These are phyloP conservation scores for Heterodera carotae DNA, from an alignment of 1,140 invertebrate species.

Conservation along the genomic window DNA sequence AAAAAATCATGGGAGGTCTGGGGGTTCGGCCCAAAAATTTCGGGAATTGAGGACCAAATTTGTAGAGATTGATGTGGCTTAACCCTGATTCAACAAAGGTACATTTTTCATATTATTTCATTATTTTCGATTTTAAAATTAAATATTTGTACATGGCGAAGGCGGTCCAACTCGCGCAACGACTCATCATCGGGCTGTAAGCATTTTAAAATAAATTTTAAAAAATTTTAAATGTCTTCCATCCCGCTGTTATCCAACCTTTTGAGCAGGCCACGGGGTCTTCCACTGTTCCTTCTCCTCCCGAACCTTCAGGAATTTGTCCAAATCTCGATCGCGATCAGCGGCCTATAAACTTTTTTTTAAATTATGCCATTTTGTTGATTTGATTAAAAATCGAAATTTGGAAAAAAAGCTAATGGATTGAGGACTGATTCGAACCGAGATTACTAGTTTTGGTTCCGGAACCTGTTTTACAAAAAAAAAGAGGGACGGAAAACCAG, in stretches of 20 bases:
- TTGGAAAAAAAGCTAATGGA: not conserved
- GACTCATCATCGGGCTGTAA: conserved; percentile 26
- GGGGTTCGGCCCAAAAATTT: too few species aligned
- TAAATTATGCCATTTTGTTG: conserved; percentile 18
- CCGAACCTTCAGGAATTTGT: conserved; percentile 55
- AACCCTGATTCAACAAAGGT: too few species aligned
- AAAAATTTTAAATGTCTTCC: conserved; percentile 12
- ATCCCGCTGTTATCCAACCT: conserved; percentile 3
- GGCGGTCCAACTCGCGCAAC: conserved; percentile 26
- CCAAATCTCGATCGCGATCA: conserved; percentile 59
- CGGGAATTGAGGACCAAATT: too few species aligned
- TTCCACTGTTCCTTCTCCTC: conserved; percentile 21
- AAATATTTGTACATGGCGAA: conserved; percentile 18
- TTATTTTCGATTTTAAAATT: too few species aligned
- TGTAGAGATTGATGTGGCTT: too few species aligned
- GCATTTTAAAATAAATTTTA: conserved; percentile 15
- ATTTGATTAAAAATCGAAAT: not conserved
- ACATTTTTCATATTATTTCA: too few species aligned
- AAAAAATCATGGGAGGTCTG: too few species aligned
- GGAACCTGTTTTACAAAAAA: too few species aligned
- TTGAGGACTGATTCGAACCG: too few species aligned
- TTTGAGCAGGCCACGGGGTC: conserved; percentile 12
- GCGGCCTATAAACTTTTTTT: conserved; percentile 54
- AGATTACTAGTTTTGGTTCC: too few species aligned
- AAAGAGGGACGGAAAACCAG: too few species aligned